Evolutionary conservation across 2,797 vertebrate genomes (phyloP).

Genomic region (Micropoecilia bifurca): DNA sequence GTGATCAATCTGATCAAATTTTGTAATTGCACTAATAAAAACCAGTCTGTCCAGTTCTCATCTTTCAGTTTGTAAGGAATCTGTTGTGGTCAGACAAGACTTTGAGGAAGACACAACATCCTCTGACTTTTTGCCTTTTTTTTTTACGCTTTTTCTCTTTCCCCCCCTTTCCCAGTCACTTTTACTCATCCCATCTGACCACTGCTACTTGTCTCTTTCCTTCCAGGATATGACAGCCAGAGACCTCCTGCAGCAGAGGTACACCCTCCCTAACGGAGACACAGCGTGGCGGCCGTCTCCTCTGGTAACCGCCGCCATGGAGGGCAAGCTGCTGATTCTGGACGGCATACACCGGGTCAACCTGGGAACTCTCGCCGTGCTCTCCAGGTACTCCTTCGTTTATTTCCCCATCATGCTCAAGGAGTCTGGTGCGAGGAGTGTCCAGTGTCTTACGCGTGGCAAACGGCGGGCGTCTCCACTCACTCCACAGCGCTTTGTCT

Average conservation of each 20-base stretch:
- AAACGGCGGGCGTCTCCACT: neutral
- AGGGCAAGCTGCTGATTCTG: conserved; percentile 92
- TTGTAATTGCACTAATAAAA: too few species aligned
- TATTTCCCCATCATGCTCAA: neutral
- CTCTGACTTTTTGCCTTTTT: neutral
- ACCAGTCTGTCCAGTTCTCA: neutral
- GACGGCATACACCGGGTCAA: conserved; percentile 96
- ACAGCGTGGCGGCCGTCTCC: conserved; percentile 94
- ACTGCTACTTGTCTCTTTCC: neutral
- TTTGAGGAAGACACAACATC: neutral
- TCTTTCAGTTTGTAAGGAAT: neutral
- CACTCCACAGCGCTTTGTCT: conserved; percentile 61
- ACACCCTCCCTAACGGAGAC: conserved; percentile 94
- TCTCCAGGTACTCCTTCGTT: conserved; percentile 86
- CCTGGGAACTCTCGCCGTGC: conserved; percentile 90
- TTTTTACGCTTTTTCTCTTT: neutral
- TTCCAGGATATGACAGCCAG: conserved; percentile 94
- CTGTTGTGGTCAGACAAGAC: neutral
- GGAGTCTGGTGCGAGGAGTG: neutral
- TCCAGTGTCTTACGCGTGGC: neutral
- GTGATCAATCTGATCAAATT: too few species aligned
- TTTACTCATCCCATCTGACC: neutral
- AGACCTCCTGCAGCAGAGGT: conserved; percentile 95
- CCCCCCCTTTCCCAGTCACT: neutral
- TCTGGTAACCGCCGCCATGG: conserved; percentile 89